Conservation (phyloP, 2,888 invertebrate species). For the Melanostoma mellinum region DNA sequence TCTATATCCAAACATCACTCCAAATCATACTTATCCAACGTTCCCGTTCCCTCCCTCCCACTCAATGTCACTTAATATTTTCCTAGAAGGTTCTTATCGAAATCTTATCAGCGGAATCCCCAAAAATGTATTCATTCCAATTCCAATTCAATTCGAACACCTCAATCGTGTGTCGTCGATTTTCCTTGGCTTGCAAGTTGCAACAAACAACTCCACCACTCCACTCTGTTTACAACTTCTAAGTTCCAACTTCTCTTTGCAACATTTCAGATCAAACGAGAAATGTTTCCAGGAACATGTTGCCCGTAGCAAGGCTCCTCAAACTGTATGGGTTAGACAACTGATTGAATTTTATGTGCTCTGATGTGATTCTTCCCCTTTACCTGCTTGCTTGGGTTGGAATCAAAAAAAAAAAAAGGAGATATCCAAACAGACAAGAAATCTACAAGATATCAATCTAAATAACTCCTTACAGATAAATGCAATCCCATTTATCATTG, state of each 20-base stretch:
- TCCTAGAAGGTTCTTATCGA: slow-evolving; percentile 5
- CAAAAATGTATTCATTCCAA: background rate
- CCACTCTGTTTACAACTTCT: too few species aligned
- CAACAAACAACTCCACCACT: too few species aligned
- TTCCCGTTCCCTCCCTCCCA: slow-evolving; percentile 10
- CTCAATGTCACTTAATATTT: slow-evolving; percentile 23
- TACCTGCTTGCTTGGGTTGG: slow-evolving; percentile 47
- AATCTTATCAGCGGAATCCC: background rate
- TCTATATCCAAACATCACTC: slow-evolving; percentile 51
- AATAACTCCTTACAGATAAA: slow-evolving; percentile 62
- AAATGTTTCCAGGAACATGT: too few species aligned
- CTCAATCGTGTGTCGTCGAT: background rate
- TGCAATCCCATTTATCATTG: slow-evolving; percentile 58
- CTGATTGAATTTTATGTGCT: slow-evolving; percentile 16
- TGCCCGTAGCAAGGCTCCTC: slow-evolving; percentile 10
- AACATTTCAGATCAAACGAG: too few species aligned
- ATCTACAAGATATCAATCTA: slow-evolving; percentile 66
- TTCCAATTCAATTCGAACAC: slow-evolving; percentile 2
- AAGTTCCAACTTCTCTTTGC: too few species aligned
- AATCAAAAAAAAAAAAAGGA: slow-evolving; percentile 7
- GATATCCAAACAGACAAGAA: slow-evolving; percentile 32
- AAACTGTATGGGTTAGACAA: slow-evolving; percentile 2
- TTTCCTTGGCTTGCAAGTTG: too few species aligned
- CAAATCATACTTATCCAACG: slow-evolving; percentile 14
- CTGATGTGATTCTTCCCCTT: background rate